Base-by-base conservation (phyloP, 2,797 vertebrate species). In the Hemibagrus guttatus region DNA sequence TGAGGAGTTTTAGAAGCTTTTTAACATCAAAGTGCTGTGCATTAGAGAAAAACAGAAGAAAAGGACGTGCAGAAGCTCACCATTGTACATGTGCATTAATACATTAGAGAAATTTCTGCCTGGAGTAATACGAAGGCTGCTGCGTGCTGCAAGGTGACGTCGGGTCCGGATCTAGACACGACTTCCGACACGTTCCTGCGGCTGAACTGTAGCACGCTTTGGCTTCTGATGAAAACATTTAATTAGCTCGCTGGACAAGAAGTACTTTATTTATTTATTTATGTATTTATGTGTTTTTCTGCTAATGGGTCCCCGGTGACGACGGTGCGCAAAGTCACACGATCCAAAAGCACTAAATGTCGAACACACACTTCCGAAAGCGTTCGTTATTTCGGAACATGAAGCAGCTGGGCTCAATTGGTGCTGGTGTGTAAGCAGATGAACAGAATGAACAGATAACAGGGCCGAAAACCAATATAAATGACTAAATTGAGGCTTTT, bases 61-160 rank as follows among this genome's bases (percentile, higher is more conserved):
- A 52, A 83, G 63, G 71, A 68, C 21, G 52, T 81, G 81, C 61
- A 59, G 75, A 86, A 64, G 85, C 80, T 46, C 85, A 5, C 39
- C 81, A 68, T 83, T 35, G 61, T 78, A 68, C 71, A 68, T 68
- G 71, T 87, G 86, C 81, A 74, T 76, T 87, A 81, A 83, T 87
- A 46, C 61, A 78, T 87, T 87, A 78, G 81, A 74, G 72, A 63
- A n/a, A 58, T 82, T 74, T 39, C 79, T 54, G 85, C 79, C 79
- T 26, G 2, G 11, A 54, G 42, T 69, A 49, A 63, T 66, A 75
- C 54, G 59, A 52, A 83, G 9, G 59, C 35, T 19, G 68, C 35
- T 13, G 68, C 19, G 59, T 19, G 79, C 26, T 9, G 46, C 58
- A 83, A 83, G 80, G 85, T 75, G 21, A 83, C 83, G 46, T 66